Conservation (phyloP, 2,113 vertebrate genomes). For the Poeciliopsis turrubarensis region DNA sequence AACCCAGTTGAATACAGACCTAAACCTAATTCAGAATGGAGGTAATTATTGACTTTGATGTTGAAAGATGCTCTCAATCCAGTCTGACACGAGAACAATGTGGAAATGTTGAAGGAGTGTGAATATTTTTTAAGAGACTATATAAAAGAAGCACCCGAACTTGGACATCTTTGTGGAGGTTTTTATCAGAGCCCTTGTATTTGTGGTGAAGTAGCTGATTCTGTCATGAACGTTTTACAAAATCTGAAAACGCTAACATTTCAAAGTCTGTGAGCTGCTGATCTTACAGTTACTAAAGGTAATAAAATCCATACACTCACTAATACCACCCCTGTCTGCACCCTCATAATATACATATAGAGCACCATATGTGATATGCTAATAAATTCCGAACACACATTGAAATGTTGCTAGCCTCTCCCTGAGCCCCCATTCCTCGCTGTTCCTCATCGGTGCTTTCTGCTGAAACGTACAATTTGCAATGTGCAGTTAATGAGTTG, state of each 20-base stretch:
- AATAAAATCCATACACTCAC: constrained; percentile 4
- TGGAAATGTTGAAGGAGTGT: neutral
- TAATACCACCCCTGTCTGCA: neutral
- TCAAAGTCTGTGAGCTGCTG: constrained; percentile 26
- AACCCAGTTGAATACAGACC: neutral
- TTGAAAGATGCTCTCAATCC: neutral
- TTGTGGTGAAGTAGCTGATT: constrained; percentile 39
- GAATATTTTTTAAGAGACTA: neutral
- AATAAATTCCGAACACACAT: constrained; percentile 71
- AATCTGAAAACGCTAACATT: neutral
- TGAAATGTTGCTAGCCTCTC: constrained; percentile 59
- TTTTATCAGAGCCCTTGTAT: constrained; percentile 46
- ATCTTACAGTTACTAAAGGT: neutral
- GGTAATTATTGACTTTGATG: neutral
- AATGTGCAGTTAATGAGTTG: constrained; percentile 85
- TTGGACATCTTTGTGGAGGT: neutral
- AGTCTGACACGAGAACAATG: neutral
- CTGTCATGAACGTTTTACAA: constrained; percentile 27
- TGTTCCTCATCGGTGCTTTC: constrained; percentile 81
- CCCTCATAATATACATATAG: constrained; percentile 31
- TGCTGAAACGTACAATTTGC: constrained; percentile 82
- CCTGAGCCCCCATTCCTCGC: constrained; percentile 55
- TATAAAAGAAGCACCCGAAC: neutral
- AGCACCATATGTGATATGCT: constrained; percentile 58
- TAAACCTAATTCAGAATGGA: neutral